Percentiles rank a stretch among this genome's conserved stretches.
Evolutionary conservation across 2,797 vertebrate species (phyloP).

Genomic region (Acomys russatus): DNA sequence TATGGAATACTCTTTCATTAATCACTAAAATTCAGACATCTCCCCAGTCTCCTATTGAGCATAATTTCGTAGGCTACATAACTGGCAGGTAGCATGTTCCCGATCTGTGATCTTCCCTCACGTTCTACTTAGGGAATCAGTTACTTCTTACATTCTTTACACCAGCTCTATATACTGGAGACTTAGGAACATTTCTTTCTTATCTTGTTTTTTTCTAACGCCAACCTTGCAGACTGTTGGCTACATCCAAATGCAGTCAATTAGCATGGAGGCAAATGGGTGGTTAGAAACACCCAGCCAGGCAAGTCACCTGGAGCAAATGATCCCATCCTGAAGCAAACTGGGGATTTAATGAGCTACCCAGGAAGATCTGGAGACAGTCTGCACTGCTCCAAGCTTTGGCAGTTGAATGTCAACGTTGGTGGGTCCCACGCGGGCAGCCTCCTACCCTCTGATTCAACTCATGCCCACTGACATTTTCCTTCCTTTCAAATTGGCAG

Average conservation of each 20-base stretch:
- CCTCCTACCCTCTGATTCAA: conserved; percentile 83
- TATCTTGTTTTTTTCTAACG: conserved; percentile 24
- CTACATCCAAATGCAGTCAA: conserved; percentile 71
- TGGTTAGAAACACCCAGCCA: conserved; percentile 77
- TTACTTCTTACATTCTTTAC: not conserved
- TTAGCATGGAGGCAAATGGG: conserved; percentile 79
- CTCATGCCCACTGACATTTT: conserved; percentile 87
- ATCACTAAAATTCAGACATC: not conserved
- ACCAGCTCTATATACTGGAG: not conserved
- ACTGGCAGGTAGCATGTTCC: conserved; percentile 17
- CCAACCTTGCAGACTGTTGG: conserved; percentile 40
- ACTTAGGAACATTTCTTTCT: not conserved
- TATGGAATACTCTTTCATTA: not conserved
- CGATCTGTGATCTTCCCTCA: conserved; percentile 15
- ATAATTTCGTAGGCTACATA: not conserved
- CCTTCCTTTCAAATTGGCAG: conserved; percentile 89
- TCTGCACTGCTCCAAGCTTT: conserved; percentile 73
- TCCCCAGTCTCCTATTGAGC: not conserved
- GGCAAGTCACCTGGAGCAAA: conserved; percentile 87
- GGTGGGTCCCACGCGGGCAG: conserved; percentile 84
- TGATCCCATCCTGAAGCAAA: conserved; percentile 80
- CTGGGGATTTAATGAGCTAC: conserved; percentile 82
- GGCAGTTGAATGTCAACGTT: conserved; percentile 84
- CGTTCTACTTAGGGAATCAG: not conserved
- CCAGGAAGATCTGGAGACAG: conserved; percentile 79